Evolutionary conservation across 2,113 vertebrate genomes (phyloP).

Genomic region (Erythrocercus mccallii): DNA sequence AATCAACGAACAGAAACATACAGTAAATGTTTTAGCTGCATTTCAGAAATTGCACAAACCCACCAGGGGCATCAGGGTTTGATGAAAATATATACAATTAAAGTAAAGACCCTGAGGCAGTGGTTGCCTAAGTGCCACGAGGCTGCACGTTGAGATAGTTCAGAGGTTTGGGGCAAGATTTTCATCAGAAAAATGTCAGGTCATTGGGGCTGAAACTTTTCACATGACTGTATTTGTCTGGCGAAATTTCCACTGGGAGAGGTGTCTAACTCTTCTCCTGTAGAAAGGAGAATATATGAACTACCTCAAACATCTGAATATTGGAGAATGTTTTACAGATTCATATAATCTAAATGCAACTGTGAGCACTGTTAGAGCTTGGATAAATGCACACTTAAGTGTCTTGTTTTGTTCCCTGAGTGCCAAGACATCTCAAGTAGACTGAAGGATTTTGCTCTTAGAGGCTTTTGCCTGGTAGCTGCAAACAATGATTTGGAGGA

Average conservation of each 20-base stretch:
- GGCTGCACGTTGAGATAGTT: neutral
- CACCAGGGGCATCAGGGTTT: neutral
- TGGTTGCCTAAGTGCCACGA: neutral
- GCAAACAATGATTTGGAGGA: neutral
- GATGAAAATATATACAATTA: constrained; percentile 24
- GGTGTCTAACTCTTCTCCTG: neutral
- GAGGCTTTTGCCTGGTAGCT: neutral
- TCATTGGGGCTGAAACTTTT: neutral
- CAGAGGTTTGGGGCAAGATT: constrained; percentile 29
- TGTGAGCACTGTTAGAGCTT: neutral
- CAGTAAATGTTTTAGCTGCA: neutral
- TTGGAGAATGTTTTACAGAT: neutral
- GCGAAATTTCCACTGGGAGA: neutral
- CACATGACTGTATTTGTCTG: neutral
- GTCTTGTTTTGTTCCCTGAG: neutral
- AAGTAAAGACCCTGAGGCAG: neutral
- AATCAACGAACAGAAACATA: neutral
- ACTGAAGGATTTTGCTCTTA: neutral
- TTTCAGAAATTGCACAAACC: neutral
- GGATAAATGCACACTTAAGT: neutral
- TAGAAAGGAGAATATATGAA: accelerated
- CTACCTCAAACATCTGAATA: neutral
- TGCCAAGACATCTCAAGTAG: neutral
- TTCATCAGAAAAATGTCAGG: neutral
- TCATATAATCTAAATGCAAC: neutral